Conservation (phyloP, 2,113 vertebrate species). For the Chloroceryle aenea region DNA sequence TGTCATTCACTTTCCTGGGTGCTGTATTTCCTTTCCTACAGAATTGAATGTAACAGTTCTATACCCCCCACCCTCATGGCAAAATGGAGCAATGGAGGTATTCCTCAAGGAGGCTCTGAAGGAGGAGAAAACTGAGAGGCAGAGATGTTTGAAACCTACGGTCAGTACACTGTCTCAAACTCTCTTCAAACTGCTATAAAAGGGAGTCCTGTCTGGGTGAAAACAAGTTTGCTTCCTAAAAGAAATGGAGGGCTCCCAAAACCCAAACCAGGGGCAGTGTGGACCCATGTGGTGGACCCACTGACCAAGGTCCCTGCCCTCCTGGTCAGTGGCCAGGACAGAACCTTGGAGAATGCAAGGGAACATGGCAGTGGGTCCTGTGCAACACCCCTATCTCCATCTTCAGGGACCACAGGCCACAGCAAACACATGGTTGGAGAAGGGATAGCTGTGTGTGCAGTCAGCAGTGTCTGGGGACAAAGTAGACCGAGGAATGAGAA, state of each 20-base stretch:
- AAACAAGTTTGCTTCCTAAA: neutral
- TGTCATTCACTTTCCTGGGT: neutral
- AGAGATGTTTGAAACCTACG: neutral
- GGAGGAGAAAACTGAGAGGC: neutral
- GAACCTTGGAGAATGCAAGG: neutral
- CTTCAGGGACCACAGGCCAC: neutral
- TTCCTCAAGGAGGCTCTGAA: neutral
- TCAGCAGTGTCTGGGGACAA: neutral
- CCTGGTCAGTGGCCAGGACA: neutral
- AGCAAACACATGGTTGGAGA: neutral
- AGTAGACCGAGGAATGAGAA: neutral
- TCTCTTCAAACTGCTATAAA: neutral
- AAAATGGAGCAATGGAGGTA: neutral
- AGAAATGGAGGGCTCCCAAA: neutral
- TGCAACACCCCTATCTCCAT: no score
- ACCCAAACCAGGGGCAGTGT: neutral
- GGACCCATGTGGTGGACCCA: neutral
- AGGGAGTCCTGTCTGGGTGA: neutral
- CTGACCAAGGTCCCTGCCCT: neutral
- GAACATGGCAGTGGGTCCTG: neutral
- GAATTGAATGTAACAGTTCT: neutral
- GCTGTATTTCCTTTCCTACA: neutral
- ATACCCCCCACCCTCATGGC: fast-evolving
- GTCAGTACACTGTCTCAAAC: neutral
- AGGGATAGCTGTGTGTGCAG: neutral